A percentile compares a stretch with the other conserved stretches of the same genome.
These are phyloP conservation scores for Naso thynnoides DNA, from an alignment of 2,797 vertebrate species.

Conservation along the genomic window DNA sequence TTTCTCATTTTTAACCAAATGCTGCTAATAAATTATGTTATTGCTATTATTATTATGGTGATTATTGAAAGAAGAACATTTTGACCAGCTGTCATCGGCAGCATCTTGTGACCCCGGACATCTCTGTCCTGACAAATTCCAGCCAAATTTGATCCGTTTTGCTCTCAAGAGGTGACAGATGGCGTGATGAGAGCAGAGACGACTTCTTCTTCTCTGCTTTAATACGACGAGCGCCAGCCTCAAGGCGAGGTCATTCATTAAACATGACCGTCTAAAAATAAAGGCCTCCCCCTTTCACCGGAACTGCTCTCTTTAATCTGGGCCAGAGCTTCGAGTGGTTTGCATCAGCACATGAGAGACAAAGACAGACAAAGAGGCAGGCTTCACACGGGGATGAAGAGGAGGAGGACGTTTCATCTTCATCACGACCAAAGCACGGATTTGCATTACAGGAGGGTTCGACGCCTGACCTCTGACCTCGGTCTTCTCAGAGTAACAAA, in stretches of 20 bases:
- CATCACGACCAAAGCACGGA: conserved; percentile 3
- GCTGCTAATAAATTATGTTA: no score
- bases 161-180: neutral
- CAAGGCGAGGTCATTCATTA: conserved; percentile 79
- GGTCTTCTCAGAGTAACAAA: no score
- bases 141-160: no score
- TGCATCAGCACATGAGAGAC: conserved; percentile 58
- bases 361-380: conserved; percentile 24
- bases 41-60: no score
- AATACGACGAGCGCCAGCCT: conserved; percentile 30
- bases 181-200: conserved; percentile 45
- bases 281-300: conserved; percentile 68
- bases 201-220: conserved; percentile 34
- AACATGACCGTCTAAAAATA: conserved; percentile 85
- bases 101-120: neutral
- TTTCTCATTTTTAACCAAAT: no score
- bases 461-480: conserved; percentile 46
- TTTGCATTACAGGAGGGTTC: neutral
- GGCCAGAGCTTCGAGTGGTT: conserved; percentile 62
- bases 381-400: neutral
- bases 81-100: neutral
- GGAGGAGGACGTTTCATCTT: conserved; percentile 41
- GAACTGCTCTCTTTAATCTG: conserved; percentile 75
- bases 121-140: neutral
- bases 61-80: neutral